These are phyloP conservation scores for Campoplex capitator DNA, from an alignment of 2,888 invertebrate genomes.

Conservation along the genomic window DNA sequence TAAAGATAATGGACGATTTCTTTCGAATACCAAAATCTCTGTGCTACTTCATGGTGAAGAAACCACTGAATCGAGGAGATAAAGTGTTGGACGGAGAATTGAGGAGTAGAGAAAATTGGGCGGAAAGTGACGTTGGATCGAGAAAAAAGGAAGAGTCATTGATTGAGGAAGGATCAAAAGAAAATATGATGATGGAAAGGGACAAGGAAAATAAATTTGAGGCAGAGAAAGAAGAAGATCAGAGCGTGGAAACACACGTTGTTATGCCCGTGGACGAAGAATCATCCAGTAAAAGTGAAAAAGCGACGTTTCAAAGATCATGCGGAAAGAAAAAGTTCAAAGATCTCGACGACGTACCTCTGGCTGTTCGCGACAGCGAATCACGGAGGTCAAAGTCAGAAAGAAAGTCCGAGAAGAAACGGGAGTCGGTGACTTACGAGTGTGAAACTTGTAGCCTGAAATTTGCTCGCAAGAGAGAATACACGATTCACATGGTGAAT, in stretches of 20 bases:
- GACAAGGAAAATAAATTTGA: too few species aligned
- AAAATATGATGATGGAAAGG: too few species aligned
- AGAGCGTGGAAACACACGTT: neutral
- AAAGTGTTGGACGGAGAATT: neutral
- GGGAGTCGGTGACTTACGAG: constrained; percentile 7
- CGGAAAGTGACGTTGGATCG: neutral
- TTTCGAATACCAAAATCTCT: constrained; percentile 64
- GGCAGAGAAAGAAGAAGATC: neutral
- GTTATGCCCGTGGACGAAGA: too few species aligned
- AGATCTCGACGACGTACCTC: constrained; percentile 13
- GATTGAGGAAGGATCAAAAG: too few species aligned
- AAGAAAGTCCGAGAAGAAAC: neutral
- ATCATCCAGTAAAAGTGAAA: too few species aligned
- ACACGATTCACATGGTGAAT: constrained; percentile 55
- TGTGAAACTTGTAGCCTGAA: constrained; percentile 51
- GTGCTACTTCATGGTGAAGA: constrained; percentile 55
- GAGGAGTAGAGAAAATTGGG: neutral
- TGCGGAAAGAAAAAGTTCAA: neutral
- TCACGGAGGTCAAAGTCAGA: neutral
- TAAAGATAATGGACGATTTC: constrained; percentile 64
- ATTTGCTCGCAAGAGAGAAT: constrained; percentile 30
- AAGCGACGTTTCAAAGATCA: neutral
- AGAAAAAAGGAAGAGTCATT: neutral
- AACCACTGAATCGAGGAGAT: constrained; percentile 11
- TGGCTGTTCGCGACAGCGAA: neutral